These are phyloP conservation scores for Drosophila ambigua DNA, from an alignment of 1,140 invertebrate species.

Conservation along the genomic window DNA sequence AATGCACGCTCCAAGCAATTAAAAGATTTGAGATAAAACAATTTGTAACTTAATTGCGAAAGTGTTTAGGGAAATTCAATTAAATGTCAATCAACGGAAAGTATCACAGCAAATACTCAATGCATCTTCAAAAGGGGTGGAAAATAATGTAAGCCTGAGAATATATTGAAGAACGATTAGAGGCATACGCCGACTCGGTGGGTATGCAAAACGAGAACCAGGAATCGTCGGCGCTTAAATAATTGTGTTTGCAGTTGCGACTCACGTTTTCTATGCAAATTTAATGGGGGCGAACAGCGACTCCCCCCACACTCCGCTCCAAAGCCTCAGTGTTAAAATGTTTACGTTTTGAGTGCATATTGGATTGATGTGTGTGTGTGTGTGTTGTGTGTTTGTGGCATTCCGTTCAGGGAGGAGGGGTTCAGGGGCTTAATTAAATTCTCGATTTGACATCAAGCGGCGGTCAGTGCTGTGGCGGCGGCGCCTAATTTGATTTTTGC, in stretches of 20 bases:
- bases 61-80: no score
- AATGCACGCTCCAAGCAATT: not conserved
- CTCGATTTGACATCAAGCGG: slow-evolving; percentile 49
- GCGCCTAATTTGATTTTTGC: slow-evolving; percentile 57
- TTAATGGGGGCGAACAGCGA: slow-evolving; percentile 29
- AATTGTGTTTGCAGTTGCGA: slow-evolving; percentile 46
- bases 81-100: no score
- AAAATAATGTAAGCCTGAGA: no score
- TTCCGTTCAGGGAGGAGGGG: slow-evolving; percentile 12
- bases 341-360: not conserved
- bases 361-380: slow-evolving; percentile 4
- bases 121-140: no score
- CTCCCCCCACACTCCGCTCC: not conserved
- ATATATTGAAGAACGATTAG: no score
- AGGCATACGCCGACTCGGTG: no score
- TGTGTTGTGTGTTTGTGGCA: slow-evolving; percentile 34
- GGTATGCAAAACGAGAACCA: no score
- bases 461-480: slow-evolving; percentile 18
- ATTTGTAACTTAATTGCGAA: no score
- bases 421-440: slow-evolving; percentile 42
- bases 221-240: slow-evolving; percentile 27
- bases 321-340: no score
- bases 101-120: no score
- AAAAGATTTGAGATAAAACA: no score
- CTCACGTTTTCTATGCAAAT: slow-evolving; percentile 72